Evolutionary conservation across 1,140 invertebrate genomes (phyloP).

Genomic region (Rhopalosiphum maidis): DNA sequence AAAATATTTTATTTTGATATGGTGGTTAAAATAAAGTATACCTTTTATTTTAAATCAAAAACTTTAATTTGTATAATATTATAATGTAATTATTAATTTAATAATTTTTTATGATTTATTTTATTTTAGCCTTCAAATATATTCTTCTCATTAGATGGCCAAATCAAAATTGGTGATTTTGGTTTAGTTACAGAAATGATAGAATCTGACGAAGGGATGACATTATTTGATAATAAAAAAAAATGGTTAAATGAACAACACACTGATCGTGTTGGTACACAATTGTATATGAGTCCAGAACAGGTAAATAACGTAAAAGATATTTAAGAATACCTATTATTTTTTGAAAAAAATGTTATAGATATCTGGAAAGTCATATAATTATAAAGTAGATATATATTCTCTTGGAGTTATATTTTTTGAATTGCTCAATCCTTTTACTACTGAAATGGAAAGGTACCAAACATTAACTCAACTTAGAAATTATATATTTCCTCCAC

Average conservation of each 20-base stretch:
- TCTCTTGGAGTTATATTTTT: constrained; percentile 93
- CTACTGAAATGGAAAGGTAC: constrained; percentile 88
- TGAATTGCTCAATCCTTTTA: constrained; percentile 88
- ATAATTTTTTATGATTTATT: constrained; percentile 16
- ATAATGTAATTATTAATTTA: not conserved
- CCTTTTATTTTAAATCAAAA: not conserved
- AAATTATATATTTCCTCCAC: constrained; percentile 72
- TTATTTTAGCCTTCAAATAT: constrained; percentile 88
- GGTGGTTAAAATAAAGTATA: not conserved
- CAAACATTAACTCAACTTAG: constrained; percentile 70
- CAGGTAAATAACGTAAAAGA: constrained; percentile 68
- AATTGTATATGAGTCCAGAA: constrained; percentile 97
- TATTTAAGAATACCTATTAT: not conserved
- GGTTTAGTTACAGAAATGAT: constrained; percentile 87
- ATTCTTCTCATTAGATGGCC: constrained; percentile 88
- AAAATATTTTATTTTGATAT: no score
- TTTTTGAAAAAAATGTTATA: constrained; percentile 61
- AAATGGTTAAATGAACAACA: constrained; percentile 64
- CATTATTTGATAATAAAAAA: constrained; percentile 47
- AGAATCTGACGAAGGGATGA: constrained; percentile 59
- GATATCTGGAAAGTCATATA: constrained; percentile 77
- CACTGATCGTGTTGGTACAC: constrained; percentile 82
- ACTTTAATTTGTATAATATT: not conserved
- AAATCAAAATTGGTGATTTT: constrained; percentile 96
- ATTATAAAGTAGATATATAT: constrained; percentile 96